Conservation (phyloP, 2,113 vertebrate species). For the Marmota flaviventris region DNA sequence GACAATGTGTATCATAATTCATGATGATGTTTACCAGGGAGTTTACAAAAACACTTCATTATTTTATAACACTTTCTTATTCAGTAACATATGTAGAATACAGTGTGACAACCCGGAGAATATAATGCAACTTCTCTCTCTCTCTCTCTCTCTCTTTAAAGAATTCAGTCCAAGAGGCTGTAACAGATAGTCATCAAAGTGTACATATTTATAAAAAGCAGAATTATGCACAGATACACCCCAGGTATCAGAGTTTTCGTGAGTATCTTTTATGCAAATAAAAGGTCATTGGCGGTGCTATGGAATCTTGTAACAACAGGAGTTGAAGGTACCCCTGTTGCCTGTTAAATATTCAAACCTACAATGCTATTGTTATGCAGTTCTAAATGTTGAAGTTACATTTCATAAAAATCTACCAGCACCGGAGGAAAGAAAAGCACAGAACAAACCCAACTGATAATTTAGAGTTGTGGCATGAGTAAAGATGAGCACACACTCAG, state of each 20-base stretch:
- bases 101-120: constrained; percentile 82
- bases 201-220: constrained; percentile 81
- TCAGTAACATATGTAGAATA: constrained; percentile 85
- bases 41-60: constrained; percentile 89
- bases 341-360: constrained; percentile 71
- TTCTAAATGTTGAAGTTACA: constrained; percentile 68
- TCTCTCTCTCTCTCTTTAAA: constrained; percentile 77
- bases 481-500: constrained; percentile 7
- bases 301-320: constrained; percentile 57
- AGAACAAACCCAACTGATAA: not conserved
- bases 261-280: constrained; percentile 67
- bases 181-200: constrained; percentile 84
- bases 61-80: constrained; percentile 88
- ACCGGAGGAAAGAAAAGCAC: not conserved
- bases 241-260: constrained; percentile 75
- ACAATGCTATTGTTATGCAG: constrained; percentile 67
- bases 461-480: not conserved
- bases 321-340: constrained; percentile 34
- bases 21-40: constrained; percentile 88
- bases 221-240: constrained; percentile 74
- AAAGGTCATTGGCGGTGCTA: constrained; percentile 54
- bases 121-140: constrained; percentile 84
- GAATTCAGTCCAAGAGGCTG: constrained; percentile 85
- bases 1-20: constrained; percentile 88
- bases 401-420: constrained; percentile 58